Evolutionary conservation across 1,140 invertebrate genomes (phyloP).

Genomic region (Hycleus phaleratus): DNA sequence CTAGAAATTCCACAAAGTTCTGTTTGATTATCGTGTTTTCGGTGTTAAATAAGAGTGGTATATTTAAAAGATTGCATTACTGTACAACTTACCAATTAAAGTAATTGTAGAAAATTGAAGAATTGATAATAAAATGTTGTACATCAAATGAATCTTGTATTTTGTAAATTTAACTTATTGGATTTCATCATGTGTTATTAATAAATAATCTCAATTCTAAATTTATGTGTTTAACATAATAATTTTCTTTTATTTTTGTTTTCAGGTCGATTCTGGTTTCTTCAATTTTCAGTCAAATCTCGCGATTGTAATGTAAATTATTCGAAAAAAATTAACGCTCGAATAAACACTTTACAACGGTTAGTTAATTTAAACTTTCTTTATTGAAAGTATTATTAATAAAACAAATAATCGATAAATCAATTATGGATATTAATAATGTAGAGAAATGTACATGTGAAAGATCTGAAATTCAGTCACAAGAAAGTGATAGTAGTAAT

Average conservation of each 20-base stretch:
- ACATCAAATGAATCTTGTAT: background rate
- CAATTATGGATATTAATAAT: slow-evolving; percentile 7
- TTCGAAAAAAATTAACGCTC: background rate
- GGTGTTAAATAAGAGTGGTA: too few relatives aligned
- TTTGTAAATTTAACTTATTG: background rate
- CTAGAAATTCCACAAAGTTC: too few relatives aligned
- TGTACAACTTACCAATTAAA: background rate
- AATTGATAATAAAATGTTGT: too few relatives aligned
- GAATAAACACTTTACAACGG: too few relatives aligned
- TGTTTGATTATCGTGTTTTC: too few relatives aligned
- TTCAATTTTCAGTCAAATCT: background rate
- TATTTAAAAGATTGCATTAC: background rate
- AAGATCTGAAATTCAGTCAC: slow-evolving; percentile 14
- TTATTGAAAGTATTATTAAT: background rate
- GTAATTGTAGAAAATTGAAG: too few relatives aligned
- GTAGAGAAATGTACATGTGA: slow-evolving; percentile 33
- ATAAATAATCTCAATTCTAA: slow-evolving; percentile 2
- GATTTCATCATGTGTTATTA: background rate
- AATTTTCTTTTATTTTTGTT: background rate
- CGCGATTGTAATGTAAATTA: background rate
- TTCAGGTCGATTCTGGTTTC: background rate
- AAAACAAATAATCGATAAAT: background rate
- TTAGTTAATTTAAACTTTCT: too few relatives aligned
- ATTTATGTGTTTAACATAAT: background rate
- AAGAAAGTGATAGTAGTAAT: slow-evolving; percentile 21